Percentiles rank a stretch among this genome's conserved stretches.
phyloP scores from a whole-genome alignment of 1,140 invertebrate genomes.

The Achatina immaculata region DNA sequence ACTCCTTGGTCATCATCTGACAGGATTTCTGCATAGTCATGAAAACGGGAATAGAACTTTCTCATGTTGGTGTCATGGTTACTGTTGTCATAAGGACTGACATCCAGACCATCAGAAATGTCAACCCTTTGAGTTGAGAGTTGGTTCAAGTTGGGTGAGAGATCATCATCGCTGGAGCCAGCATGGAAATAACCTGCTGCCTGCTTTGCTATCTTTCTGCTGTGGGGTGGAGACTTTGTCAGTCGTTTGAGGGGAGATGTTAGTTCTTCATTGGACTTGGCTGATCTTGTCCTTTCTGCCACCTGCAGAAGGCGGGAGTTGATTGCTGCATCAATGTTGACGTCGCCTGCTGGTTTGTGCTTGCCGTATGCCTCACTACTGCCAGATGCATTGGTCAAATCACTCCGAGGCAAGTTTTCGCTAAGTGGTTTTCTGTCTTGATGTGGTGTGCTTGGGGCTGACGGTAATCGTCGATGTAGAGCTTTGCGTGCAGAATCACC shows the following conservation, averaged over 20 bases:
- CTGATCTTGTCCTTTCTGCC: constrained; percentile 29
- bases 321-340: constrained; percentile 43
- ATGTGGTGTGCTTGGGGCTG: constrained; percentile 59
- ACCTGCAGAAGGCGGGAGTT: constrained; percentile 40
- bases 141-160: not conserved
- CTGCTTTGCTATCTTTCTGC: constrained; percentile 49
- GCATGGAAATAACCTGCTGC: constrained; percentile 17
- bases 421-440: constrained; percentile 37
- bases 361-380: constrained; percentile 1
- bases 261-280: constrained; percentile 40
- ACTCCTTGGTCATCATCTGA: constrained; percentile 48
- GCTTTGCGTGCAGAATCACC: constrained; percentile 60
- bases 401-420: constrained; percentile 32
- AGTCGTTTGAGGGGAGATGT: constrained; percentile 35
- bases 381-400: not conserved
- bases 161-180: constrained; percentile 8
- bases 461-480: constrained; percentile 57
- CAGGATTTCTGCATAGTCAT: constrained; percentile 65
- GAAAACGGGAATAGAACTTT: constrained; percentile 48
- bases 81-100: constrained; percentile 27
- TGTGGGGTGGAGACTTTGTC: constrained; percentile 52
- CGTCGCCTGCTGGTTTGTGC: constrained; percentile 28
- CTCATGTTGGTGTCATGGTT: constrained; percentile 11
- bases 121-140: not conserved
- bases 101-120: not conserved